A percentile compares a stretch with the other conserved stretches of the same genome.
Conservation (phyloP, 2,888 invertebrate genomes). For the Caenorhabditis becei region DNA sequence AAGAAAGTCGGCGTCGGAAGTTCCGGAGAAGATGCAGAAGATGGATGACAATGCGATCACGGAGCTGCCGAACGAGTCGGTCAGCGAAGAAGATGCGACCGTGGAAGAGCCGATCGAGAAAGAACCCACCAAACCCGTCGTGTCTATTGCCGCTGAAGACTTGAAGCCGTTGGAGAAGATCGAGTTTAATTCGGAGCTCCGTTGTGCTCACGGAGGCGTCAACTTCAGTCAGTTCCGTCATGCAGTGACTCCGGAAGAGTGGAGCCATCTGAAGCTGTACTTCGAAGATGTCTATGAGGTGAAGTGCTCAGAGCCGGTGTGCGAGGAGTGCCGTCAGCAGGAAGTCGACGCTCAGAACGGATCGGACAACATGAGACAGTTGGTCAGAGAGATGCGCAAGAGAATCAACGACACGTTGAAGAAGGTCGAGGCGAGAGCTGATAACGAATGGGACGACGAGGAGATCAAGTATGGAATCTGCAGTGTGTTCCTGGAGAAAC, state of each 20-base stretch:
- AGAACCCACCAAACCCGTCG: slow-evolving; percentile 18
- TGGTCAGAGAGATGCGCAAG: slow-evolving; percentile 56
- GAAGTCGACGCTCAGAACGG: slow-evolving; percentile 54
- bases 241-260: slow-evolving; percentile 71
- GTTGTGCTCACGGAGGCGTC: slow-evolving; percentile 65
- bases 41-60: slow-evolving; percentile 24
- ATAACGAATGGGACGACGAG: neutral
- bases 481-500: slow-evolving; percentile 56
- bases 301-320: slow-evolving; percentile 50
- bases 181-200: slow-evolving; percentile 65
- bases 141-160: slow-evolving; percentile 4
- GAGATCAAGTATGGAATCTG: slow-evolving; percentile 58
- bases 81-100: slow-evolving; percentile 29
- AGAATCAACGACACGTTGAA: slow-evolving; percentile 55
- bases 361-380: slow-evolving; percentile 36
- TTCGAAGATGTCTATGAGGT: slow-evolving; percentile 60
- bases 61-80: slow-evolving; percentile 10
- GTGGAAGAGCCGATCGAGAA: slow-evolving; percentile 4
- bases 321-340: slow-evolving; percentile 46
- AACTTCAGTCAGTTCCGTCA: slow-evolving; percentile 69
- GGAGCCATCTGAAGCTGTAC: slow-evolving; percentile 64
- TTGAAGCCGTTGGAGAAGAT: slow-evolving; percentile 19
- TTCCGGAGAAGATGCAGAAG: slow-evolving; percentile 47
- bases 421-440: slow-evolving; percentile 13
- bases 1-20: slow-evolving; percentile 11